Evolutionary conservation across 2,888 invertebrate genomes (phyloP).

Genomic region (Dexiosoma caninum): DNA sequence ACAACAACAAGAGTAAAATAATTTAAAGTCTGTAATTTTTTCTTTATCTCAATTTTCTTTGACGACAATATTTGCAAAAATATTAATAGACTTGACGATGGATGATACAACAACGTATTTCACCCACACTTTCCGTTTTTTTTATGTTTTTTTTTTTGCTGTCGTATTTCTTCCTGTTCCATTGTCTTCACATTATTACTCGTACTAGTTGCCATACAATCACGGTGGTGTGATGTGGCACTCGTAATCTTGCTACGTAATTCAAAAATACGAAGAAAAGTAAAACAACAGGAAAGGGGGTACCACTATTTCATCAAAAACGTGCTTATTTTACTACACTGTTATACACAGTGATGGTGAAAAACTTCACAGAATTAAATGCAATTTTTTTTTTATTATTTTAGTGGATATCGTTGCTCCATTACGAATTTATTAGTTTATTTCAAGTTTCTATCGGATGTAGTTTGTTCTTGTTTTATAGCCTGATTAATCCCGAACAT

Average conservation of each 20-base stretch:
- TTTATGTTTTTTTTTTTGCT: slow-evolving; percentile 1
- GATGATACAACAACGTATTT: slow-evolving; percentile 17
- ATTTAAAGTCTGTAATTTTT: slow-evolving; percentile 66
- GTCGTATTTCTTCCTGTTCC: slow-evolving; percentile 61
- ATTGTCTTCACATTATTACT: slow-evolving; percentile 67
- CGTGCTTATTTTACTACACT: background rate
- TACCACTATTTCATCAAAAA: slow-evolving; percentile 1
- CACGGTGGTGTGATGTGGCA: background rate
- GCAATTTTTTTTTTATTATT: too few relatives aligned
- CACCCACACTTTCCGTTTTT: slow-evolving; percentile 56
- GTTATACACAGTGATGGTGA: background rate
- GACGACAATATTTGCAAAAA: slow-evolving; percentile 51
- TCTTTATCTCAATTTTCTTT: slow-evolving; percentile 17
- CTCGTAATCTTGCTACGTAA: slow-evolving; percentile 14
- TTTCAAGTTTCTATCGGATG: too few relatives aligned
- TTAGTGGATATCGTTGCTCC: too few relatives aligned
- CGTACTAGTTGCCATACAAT: background rate
- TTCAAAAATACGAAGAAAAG: slow-evolving; percentile 5
- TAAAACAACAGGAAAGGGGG: background rate
- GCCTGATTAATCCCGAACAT: too few relatives aligned
- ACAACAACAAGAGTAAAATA: slow-evolving; percentile 50
- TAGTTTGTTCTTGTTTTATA: too few relatives aligned
- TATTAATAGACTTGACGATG: slow-evolving; percentile 56
- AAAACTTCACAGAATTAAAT: background rate
- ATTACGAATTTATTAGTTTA: too few relatives aligned